Conservation (phyloP, 2,888 invertebrate genomes). For the Alloscopus bannaensis region DNA sequence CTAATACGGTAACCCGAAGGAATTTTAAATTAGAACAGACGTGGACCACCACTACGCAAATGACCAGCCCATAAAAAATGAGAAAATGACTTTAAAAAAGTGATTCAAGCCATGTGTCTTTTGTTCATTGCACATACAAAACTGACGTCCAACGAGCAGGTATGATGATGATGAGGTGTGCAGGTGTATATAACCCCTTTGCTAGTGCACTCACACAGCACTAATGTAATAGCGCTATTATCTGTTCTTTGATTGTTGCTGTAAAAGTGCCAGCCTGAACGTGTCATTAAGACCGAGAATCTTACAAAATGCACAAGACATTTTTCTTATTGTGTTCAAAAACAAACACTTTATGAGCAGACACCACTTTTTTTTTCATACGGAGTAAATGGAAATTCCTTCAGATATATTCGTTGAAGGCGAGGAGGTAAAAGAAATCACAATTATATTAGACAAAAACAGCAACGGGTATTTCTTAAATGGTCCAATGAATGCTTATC, state of each 20-base stretch:
- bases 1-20: conserved; percentile 66
- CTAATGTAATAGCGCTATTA: conserved; percentile 51
- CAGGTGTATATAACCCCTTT: no score
- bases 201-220: neutral
- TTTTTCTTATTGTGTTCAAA: conserved; percentile 36
- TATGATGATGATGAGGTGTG: no score
- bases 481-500: conserved; percentile 59
- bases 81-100: conserved; percentile 60
- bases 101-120: conserved; percentile 23
- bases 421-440: conserved; percentile 23
- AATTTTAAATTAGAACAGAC: conserved; percentile 64
- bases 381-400: conserved; percentile 33
- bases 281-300: conserved; percentile 62
- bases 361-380: neutral
- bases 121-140: neutral
- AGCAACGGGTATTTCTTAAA: conserved; percentile 37
- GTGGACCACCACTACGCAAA: conserved; percentile 60
- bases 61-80: conserved; percentile 65
- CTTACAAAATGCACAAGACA: conserved; percentile 49
- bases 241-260: conserved; percentile 60
- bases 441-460: conserved; percentile 44
- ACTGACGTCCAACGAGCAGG: no score
- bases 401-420: conserved; percentile 14
- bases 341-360: conserved; percentile 28
- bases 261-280: conserved; percentile 55